Evolutionary conservation across 2,113 vertebrate genomes (phyloP).

Genomic region (Pitta sordida): DNA sequence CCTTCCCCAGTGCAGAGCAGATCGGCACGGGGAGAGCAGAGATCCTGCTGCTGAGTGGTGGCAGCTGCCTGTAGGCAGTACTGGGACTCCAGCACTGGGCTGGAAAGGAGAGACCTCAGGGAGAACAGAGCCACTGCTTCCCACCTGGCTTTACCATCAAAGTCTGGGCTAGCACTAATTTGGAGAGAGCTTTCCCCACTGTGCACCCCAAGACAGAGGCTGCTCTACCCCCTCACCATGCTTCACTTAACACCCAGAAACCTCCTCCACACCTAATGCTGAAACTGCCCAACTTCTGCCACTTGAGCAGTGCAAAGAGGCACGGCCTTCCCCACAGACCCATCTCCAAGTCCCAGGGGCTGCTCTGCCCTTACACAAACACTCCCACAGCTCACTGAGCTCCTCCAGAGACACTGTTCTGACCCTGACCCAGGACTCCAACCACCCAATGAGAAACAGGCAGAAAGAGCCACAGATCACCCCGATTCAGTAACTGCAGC

Average conservation of each 20-base stretch:
- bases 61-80: not conserved
- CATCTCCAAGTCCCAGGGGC: not conserved
- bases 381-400: not conserved
- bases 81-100: not conserved
- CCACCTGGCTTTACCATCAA: not conserved
- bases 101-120: not conserved
- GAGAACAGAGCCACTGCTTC: not conserved
- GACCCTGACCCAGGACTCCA: not conserved
- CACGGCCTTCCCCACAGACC: fast-evolving
- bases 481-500: not conserved
- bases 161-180: not conserved
- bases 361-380: not conserved
- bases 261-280: not conserved
- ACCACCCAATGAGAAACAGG: not conserved
- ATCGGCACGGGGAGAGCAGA: not conserved
- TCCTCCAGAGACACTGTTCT: not conserved
- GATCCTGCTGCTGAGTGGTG: not conserved
- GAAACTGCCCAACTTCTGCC: not conserved
- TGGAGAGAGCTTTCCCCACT: not conserved
- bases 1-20: not conserved
- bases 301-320: not conserved
- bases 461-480: not conserved
- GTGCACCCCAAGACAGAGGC: not conserved
- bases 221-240: not conserved
- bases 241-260: not conserved